Evolutionary conservation across 1,140 invertebrate genomes (phyloP), one percentile per base, ranked within the genome.

Genomic region (Sinella curviseta): DNA sequence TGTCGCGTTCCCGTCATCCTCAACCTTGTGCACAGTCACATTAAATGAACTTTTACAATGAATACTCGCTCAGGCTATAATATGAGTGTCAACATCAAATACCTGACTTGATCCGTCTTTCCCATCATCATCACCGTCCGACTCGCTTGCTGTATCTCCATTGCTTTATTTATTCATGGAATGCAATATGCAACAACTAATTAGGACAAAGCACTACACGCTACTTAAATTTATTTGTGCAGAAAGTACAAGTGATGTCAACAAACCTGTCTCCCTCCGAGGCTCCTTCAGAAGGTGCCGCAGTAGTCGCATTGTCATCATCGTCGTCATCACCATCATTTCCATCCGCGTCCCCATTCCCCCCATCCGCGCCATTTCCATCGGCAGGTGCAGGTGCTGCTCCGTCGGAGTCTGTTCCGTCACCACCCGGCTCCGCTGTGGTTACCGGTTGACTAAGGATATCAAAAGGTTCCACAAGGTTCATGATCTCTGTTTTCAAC

Each of bases 391-490:
- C 28, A 48, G 26, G 4, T 4, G 34, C 31, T 2, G 34, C 8
- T 74, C 3, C 16, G 31, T 36, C 26, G 8, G 30, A 4, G 26
- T 14, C 70, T 16, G 12, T 24, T 16, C 70, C 30, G 16, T 31
- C 16, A 12, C 12, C 8, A 4, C 3, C 24, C 1, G 65, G 65
- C 12, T 70, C 65, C 2, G 26, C 8, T 4, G 65, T 8, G 31
- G 26, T 70, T 17, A 70, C 65, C 26, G 65, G 26, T 70, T 70
- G 65, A 33, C 65, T 70, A 70, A 14, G 65, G 31, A 70, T 70
- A 70, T 70, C 65, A 70, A 70, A 70, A 70, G 26, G 31, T 31
- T 70, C 65, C 65, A 70, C 65, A 70, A 70, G 65, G 65, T 70
- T 70, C 65, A 30, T 70, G 65, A 70, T 70, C 65, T 70, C 65